Percentiles rank a stretch among this genome's conserved stretches.
Evolutionary conservation across 2,888 invertebrate genomes (phyloP).

Genomic region (Lepetodrilus schrolli): DNA sequence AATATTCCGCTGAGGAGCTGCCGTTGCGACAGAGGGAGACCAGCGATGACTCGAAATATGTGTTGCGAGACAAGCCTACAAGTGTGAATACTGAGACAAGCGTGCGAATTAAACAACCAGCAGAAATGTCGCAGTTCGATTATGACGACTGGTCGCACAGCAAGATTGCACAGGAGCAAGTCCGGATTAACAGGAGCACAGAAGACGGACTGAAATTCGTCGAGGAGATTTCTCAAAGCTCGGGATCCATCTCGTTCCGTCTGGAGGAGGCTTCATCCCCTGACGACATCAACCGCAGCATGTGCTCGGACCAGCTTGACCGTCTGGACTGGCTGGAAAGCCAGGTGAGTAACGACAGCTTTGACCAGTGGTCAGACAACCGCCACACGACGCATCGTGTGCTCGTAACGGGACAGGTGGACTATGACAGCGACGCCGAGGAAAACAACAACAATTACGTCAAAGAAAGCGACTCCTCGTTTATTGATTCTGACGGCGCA

Average conservation of each 20-base stretch:
- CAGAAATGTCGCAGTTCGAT: background rate
- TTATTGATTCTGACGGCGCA: background rate
- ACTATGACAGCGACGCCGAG: background rate
- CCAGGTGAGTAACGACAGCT: background rate
- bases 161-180: background rate
- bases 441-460: conserved; percentile 15
- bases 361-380: background rate
- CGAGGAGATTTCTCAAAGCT: too few relatives aligned
- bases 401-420: conserved; percentile 8
- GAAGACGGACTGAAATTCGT: background rate
- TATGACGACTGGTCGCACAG: background rate
- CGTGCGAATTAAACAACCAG: background rate
- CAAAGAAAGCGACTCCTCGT: background rate
- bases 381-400: background rate
- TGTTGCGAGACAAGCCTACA: background rate
- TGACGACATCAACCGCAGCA: conserved; percentile 7
- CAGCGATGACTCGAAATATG: background rate
- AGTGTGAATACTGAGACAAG: background rate
- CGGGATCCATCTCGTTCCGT: background rate
- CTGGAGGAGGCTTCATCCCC: background rate
- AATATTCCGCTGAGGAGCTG: conserved; percentile 3
- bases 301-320: background rate
- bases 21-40: background rate
- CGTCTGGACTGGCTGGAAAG: conserved; percentile 4
- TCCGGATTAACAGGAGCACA: background rate